phyloP scores from a whole-genome alignment of 2,888 invertebrate genomes.

The Temnothorax unifasciatus region DNA sequence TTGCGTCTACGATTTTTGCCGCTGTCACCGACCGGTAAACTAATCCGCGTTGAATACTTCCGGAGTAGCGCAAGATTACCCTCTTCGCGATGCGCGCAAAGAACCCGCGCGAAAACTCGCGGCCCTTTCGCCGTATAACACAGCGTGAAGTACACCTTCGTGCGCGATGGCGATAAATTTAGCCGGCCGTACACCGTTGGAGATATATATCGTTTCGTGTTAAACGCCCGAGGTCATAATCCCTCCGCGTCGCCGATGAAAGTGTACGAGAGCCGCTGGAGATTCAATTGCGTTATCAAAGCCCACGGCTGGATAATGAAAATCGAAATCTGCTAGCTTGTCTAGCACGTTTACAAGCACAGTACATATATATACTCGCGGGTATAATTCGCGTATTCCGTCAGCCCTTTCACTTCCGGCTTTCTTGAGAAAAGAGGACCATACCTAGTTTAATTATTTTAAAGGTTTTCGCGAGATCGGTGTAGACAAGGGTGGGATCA shows the following conservation, averaged over 20 bases:
- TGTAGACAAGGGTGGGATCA: not conserved
- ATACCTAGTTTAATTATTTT: not conserved
- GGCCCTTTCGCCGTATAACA: constrained; percentile 32
- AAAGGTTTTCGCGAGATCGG: not conserved
- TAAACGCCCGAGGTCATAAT: constrained; percentile 35
- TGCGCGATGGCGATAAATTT: constrained; percentile 45
- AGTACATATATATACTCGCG: too few species aligned
- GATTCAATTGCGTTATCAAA: constrained; percentile 33
- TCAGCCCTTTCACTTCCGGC: not conserved
- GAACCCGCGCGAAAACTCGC: constrained; percentile 23
- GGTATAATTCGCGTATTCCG: not conserved
- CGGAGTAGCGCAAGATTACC: constrained; percentile 45
- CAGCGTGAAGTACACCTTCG: constrained; percentile 44
- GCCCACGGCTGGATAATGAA: constrained; percentile 1
- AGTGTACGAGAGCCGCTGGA: constrained; percentile 1
- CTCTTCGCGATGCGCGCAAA: constrained; percentile 8
- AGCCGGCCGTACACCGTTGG: constrained; percentile 12
- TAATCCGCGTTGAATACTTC: constrained; percentile 45
- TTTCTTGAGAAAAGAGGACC: not conserved
- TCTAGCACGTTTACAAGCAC: not conserved
- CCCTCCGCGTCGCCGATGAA: constrained; percentile 29
- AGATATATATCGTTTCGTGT: constrained; percentile 40
- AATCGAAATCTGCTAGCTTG: not conserved
- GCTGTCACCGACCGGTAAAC: constrained; percentile 37
- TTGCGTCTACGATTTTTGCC: constrained; percentile 19